Percentiles rank a stretch among this genome's conserved stretches.
Conservation (phyloP, 1,140 invertebrate genomes). For the Drosophila sucinea region DNA sequence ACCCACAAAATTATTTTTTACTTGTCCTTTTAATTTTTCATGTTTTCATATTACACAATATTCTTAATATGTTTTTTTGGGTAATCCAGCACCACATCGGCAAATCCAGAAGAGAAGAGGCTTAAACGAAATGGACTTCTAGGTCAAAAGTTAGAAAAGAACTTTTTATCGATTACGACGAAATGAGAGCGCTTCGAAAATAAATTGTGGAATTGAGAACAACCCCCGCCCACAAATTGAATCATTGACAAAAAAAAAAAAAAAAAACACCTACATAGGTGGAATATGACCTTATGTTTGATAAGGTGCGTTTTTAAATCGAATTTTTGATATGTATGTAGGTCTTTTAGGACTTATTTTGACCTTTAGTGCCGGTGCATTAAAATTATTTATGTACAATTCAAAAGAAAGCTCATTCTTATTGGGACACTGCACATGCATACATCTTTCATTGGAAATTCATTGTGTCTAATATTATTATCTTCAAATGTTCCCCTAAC, state of each 20-base stretch:
- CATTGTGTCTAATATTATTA: not conserved
- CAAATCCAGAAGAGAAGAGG: not conserved
- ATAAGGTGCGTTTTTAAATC: constrained; percentile 3
- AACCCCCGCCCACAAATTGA: not conserved
- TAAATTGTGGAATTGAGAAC: constrained; percentile 3
- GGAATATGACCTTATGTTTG: constrained; percentile 6
- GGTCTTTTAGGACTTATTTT: not conserved
- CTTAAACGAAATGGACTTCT: not conserved
- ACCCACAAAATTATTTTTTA: too few species aligned
- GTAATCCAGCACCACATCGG: not conserved
- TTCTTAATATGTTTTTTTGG: not conserved
- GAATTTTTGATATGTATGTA: not conserved
- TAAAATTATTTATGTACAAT: not conserved
- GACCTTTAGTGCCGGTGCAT: not conserved
- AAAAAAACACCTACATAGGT: not conserved
- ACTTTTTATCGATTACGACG: constrained; percentile 4
- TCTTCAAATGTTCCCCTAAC: constrained; percentile 5
- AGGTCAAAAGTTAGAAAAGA: constrained; percentile 2
- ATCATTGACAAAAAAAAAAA: not conserved
- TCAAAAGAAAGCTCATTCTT: not conserved
- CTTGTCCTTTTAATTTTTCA: too few species aligned
- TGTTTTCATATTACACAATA: not conserved
- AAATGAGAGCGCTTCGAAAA: not conserved
- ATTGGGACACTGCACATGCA: constrained; percentile 4
- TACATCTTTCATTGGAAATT: not conserved